These are phyloP conservation scores for Myiagra hebetior DNA, from an alignment of 2,113 vertebrate genomes.

Conservation along the genomic window DNA sequence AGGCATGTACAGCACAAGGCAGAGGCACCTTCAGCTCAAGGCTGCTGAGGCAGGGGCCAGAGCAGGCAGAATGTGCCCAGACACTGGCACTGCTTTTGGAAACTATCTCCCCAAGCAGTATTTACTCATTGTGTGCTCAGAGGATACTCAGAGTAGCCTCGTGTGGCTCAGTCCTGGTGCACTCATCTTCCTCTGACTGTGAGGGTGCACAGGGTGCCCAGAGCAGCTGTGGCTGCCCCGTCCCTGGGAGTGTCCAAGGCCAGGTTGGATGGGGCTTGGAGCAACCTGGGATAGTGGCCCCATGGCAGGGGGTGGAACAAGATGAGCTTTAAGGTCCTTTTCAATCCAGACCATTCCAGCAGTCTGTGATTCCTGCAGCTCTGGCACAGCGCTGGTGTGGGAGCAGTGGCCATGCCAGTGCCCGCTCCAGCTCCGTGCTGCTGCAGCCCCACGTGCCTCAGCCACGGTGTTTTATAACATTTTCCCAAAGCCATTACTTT, in stretches of 20 bases:
- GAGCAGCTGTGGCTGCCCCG: background rate
- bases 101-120: background rate
- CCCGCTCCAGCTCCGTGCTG: background rate
- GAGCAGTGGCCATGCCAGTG: accelerated
- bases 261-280: background rate
- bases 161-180: background rate
- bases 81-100: background rate
- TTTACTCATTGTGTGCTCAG: background rate
- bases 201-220: background rate
- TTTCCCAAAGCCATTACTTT: constrained; percentile 23
- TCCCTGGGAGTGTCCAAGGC: background rate
- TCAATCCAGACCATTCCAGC: background rate
- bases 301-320: too few species aligned
- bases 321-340: background rate
- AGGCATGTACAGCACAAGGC: background rate
- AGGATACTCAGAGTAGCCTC: background rate
- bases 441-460: background rate
- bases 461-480: background rate
- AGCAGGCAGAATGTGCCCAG: background rate
- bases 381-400: accelerated
- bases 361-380: background rate
- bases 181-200: background rate
- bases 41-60: accelerated
- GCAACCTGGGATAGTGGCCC: accelerated
- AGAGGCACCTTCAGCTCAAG: background rate